These are phyloP conservation scores for Chloroceryle amazona DNA, from an alignment of 2,797 vertebrate genomes.

Conservation along the genomic window DNA sequence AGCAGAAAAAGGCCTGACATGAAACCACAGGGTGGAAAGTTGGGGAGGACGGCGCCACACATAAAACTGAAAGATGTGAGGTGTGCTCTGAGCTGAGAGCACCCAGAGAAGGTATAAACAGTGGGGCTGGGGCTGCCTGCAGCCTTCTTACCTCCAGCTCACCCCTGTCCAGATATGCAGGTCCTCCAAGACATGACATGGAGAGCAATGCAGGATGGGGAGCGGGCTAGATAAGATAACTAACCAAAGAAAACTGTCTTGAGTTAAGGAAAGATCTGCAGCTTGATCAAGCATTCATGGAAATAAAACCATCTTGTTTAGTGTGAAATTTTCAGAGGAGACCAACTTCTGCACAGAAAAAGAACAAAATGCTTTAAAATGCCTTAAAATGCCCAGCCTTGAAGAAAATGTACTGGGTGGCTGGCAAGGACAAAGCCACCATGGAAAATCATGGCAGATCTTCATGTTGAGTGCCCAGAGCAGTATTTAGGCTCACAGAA, in stretches of 20 bases:
- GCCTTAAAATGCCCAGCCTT: rapidly evolving
- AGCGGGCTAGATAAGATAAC: background rate
- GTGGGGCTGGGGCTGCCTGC: background rate
- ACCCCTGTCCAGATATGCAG: rapidly evolving
- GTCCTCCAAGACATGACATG: background rate
- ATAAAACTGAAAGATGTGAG: slow-evolving; percentile 12
- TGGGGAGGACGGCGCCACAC: background rate
- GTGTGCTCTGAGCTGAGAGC: background rate
- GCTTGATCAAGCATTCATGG: background rate
- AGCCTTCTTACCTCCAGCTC: background rate
- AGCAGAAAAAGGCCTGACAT: slow-evolving; percentile 16
- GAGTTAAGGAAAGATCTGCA: background rate
- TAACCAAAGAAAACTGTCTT: background rate
- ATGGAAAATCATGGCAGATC: background rate
- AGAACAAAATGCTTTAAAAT: background rate
- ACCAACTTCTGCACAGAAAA: background rate
- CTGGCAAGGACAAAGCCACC: background rate
- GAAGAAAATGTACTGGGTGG: background rate
- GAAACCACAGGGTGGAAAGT: slow-evolving; percentile 51
- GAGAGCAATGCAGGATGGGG: rapidly evolving
- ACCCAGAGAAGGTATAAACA: background rate
- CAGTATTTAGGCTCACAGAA: background rate
- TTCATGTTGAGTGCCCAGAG: background rate
- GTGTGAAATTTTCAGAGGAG: background rate
- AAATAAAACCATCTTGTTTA: background rate